A percentile compares a stretch with the other conserved stretches of the same genome.
These are phyloP conservation scores for Artibeus lituratus DNA, from an alignment of 2,797 vertebrate genomes.

Conservation along the genomic window DNA sequence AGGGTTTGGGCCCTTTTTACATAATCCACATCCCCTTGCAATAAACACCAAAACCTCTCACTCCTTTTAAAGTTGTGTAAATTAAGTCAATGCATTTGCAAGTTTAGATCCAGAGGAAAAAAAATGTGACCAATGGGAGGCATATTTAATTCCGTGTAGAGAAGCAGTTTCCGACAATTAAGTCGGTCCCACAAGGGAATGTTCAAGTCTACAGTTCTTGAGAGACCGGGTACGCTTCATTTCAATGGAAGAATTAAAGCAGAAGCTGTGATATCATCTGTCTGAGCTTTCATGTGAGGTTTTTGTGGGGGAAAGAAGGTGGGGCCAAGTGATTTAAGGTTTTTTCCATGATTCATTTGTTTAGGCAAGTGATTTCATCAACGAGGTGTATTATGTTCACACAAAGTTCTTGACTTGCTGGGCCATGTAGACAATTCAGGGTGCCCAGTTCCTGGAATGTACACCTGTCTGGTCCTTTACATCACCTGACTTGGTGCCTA, in stretches of 20 bases:
- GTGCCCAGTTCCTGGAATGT: not conserved
- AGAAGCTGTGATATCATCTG: not conserved
- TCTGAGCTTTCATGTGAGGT: not conserved
- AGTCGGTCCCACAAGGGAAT: not conserved
- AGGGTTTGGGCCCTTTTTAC: not conserved
- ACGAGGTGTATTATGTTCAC: not conserved
- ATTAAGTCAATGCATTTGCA: not conserved
- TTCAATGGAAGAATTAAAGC: not conserved
- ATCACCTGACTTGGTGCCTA: not conserved
- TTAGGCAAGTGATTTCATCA: not conserved
- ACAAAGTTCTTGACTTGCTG: not conserved
- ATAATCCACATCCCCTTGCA: not conserved
- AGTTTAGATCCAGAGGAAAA: not conserved
- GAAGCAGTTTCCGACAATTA: not conserved
- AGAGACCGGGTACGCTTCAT: not conserved
- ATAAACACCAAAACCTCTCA: not conserved
- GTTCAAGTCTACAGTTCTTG: not conserved
- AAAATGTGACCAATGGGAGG: not conserved
- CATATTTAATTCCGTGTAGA: not conserved
- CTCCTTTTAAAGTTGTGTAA: not conserved
- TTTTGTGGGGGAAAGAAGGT: not conserved
- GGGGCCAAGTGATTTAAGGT: not conserved
- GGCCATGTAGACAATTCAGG: not conserved
- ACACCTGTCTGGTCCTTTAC: not conserved
- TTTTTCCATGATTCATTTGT: constrained; percentile 24